Percentiles rank a stretch among this genome's conserved stretches.
Conservation (phyloP, 1,140 invertebrate species). For the Conus betulinus region DNA sequence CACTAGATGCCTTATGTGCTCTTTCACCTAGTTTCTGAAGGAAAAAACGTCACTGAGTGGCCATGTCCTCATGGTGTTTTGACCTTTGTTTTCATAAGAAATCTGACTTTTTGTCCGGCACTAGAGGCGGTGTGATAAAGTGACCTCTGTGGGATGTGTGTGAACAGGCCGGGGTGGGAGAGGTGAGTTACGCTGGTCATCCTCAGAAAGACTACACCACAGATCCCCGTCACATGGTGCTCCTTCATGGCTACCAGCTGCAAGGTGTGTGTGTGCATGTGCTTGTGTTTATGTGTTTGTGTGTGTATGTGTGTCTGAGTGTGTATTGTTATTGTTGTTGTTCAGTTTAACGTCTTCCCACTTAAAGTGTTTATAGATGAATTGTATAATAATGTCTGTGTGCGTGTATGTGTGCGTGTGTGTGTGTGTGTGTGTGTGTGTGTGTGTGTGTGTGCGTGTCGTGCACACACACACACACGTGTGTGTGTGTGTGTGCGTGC, state of each 20-base stretch:
- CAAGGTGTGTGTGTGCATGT: constrained; percentile 66
- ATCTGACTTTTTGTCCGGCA: too few species aligned
- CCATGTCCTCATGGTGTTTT: too few species aligned
- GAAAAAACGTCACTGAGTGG: too few species aligned
- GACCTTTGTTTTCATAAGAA: too few species aligned
- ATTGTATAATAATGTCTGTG: neutral
- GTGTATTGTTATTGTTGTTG: neutral
- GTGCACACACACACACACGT: too few species aligned
- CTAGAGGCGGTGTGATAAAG: too few species aligned
- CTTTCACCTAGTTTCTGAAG: too few species aligned
- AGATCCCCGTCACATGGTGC: constrained; percentile 88
- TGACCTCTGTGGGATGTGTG: too few species aligned
- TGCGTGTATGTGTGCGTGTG: neutral
- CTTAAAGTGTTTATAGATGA: neutral
- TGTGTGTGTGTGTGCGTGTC: too few species aligned
- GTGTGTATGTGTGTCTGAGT: neutral
- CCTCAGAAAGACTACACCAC: constrained; percentile 94
- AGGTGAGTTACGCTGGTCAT: constrained; percentile 79
- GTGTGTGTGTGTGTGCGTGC: neutral
- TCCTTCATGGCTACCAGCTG: constrained; percentile 84
- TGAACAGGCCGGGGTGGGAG: constrained; percentile 66
- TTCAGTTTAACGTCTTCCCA: too few species aligned
- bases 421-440: too few species aligned
- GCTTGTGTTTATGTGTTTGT: neutral
- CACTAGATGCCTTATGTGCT: too few species aligned